Base-by-base conservation (phyloP, 2,113 vertebrate species). In the Tetrax tetrax region DNA sequence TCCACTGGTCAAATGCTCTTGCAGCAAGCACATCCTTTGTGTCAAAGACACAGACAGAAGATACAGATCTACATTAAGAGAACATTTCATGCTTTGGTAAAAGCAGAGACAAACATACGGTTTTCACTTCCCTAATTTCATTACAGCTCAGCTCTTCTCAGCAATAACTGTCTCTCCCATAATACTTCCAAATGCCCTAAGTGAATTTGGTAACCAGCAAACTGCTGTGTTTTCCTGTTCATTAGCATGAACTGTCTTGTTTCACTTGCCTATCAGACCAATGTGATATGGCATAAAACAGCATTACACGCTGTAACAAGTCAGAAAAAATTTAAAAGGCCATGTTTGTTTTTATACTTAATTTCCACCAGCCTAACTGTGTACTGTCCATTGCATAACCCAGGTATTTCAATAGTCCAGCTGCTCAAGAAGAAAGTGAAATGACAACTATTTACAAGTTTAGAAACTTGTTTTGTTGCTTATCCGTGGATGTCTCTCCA, bases 101-200 rank as follows among this genome's bases (percentile, higher is more conserved):
- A 85, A 92, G 75, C 81, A 93, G 74, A 96, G 68, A 68, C 89
- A 95, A 95, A 87, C 94, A 95, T 88, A 95, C 31, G 91, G 41
- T 93, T 92, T 96, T 83, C 28, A 43, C 45, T 92, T 77, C 60
- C 83, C 48, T 94, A 91, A 97, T 95, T 94, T 93, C 95, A 96
- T 93, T 87, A 88, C 54, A 57, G 38, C 80, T 91, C 93, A 57
- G 78, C 48, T 95, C 75, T 91, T 80, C 91, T 95, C 81, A 83
- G 75, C 81, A 96, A 95, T 87, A 95, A 91, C 64, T 85, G 77
- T 87, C 92, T 96, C 59, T 89, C 64, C 82, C 70, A 72, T 90
- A 94, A 92, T 88, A 94, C 61, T 69, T 91, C 54, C 85, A 96
- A 88, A 83, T 93, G 70, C 43, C 63, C 66, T 89, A 89, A 96